Conservation (phyloP, 2,113 vertebrate genomes). For the Ranitomeya variabilis region DNA sequence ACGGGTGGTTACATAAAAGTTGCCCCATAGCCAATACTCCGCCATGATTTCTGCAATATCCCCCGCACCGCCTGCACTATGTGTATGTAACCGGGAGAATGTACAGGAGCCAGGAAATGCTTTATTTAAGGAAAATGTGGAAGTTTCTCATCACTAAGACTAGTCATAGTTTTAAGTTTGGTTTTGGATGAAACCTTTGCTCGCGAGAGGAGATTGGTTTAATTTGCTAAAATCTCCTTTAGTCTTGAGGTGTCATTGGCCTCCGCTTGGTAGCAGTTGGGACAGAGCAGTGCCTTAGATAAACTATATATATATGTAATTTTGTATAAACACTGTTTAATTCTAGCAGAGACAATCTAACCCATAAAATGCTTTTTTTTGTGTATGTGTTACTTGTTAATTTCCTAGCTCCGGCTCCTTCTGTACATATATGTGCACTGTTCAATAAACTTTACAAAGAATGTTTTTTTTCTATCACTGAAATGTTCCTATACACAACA, state of each 20-base stretch:
- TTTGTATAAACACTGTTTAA: conserved; percentile 74
- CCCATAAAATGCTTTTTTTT: conserved; percentile 62
- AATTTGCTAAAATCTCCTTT: neutral
- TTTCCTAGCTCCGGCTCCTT: conserved; percentile 69
- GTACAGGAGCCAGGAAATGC: neutral
- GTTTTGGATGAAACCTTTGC: neutral
- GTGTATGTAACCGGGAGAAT: neutral
- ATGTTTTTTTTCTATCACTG: neutral
- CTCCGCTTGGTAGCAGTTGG: conserved; percentile 58
- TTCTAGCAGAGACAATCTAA: conserved; percentile 85
- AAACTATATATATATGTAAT: conserved; percentile 70
- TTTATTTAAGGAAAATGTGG: neutral
- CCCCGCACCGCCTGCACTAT: neutral
- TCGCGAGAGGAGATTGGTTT: neutral
- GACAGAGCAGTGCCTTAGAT: conserved; percentile 86
- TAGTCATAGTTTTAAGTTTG: neutral
- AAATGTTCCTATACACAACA: neutral
- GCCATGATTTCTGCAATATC: too few relatives aligned
- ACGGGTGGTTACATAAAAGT: too few relatives aligned
- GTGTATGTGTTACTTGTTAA: conserved; percentile 68
- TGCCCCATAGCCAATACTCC: too few relatives aligned
- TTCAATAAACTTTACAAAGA: conserved; percentile 88
- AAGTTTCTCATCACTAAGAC: neutral
- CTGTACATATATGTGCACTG: conserved; percentile 80
- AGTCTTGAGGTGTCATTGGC: neutral